phyloP scores from a whole-genome alignment of 2,113 vertebrate genomes.

The Grammomys surdaster region DNA sequence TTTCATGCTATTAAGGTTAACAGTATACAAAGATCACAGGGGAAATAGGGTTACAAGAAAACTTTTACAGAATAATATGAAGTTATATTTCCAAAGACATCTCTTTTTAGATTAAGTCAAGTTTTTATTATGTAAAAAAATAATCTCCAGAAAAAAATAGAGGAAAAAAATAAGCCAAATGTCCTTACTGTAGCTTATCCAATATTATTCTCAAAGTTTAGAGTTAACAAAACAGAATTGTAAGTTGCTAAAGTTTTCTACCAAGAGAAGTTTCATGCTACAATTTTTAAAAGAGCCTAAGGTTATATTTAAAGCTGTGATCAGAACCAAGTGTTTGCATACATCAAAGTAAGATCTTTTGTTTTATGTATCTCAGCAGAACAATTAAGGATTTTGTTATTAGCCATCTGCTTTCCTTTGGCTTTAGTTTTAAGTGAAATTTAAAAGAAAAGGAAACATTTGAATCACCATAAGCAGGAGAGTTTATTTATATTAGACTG shows the following conservation, averaged over 20 bases:
- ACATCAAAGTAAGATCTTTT: slow-evolving; percentile 54
- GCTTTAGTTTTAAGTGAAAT: slow-evolving; percentile 76
- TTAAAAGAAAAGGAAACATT: slow-evolving; percentile 74
- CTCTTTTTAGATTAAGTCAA: not conserved
- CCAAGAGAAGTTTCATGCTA: not conserved
- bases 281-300: slow-evolving; percentile 25
- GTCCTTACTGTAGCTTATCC: not conserved
- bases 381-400: slow-evolving; percentile 78
- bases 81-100: not conserved
- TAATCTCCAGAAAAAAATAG: not conserved
- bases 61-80: not conserved
- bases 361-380: slow-evolving; percentile 62
- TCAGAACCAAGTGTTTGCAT: slow-evolving; percentile 72
- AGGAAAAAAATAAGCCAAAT: not conserved
- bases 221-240: not conserved
- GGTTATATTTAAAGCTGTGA: slow-evolving; percentile 52
- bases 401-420: slow-evolving; percentile 76
- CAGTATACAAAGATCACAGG: not conserved
- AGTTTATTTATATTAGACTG: slow-evolving; percentile 79
- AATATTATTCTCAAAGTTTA: not conserved
- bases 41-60: not conserved
- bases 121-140: not conserved
- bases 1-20: not conserved
- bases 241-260: slow-evolving; percentile 29
- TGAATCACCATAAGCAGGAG: slow-evolving; percentile 71